Conservation (phyloP, 2,797 vertebrate species). For the Fistularia tabacaria region DNA sequence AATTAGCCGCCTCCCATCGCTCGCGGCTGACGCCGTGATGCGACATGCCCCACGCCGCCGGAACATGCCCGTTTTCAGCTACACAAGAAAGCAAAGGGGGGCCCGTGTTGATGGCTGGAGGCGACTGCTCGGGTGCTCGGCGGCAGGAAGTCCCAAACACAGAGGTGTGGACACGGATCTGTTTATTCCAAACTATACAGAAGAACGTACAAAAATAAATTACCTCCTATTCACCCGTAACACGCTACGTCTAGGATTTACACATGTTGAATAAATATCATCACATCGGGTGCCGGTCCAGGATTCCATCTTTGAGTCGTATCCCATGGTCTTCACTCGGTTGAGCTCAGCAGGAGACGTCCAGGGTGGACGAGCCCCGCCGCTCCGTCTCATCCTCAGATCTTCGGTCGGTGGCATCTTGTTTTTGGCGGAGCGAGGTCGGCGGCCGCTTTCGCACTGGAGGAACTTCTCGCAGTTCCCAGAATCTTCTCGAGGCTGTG, state of each 20-base stretch:
- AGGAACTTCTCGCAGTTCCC: too few relatives aligned
- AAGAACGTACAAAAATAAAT: neutral
- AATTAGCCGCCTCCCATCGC: too few relatives aligned
- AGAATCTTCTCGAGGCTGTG: too few relatives aligned
- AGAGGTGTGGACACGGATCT: conserved; percentile 20
- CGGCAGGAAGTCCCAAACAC: conserved; percentile 25
- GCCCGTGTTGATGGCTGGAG: conserved; percentile 28
- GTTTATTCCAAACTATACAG: conserved; percentile 24
- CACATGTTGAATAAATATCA: neutral
- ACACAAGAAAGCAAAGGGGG: conserved; percentile 52
- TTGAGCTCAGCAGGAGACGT: too few relatives aligned
- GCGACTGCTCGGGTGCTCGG: conserved; percentile 33
- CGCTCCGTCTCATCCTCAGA: too few relatives aligned
- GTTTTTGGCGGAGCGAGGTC: too few relatives aligned
- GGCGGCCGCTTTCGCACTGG: too few relatives aligned
- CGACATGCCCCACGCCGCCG: conserved; percentile 59
- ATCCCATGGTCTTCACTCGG: too few relatives aligned
- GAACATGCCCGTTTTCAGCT: conserved; percentile 41
- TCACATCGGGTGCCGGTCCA: neutral
- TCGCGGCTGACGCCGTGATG: conserved; percentile 10
- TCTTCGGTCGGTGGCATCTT: too few relatives aligned
- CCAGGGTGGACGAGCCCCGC: too few relatives aligned
- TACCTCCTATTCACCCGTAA: neutral
- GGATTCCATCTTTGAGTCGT: too few relatives aligned
- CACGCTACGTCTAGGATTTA: neutral